Base-by-base conservation (phyloP, 2,797 vertebrate species). In the Danionella dracula region DNA sequence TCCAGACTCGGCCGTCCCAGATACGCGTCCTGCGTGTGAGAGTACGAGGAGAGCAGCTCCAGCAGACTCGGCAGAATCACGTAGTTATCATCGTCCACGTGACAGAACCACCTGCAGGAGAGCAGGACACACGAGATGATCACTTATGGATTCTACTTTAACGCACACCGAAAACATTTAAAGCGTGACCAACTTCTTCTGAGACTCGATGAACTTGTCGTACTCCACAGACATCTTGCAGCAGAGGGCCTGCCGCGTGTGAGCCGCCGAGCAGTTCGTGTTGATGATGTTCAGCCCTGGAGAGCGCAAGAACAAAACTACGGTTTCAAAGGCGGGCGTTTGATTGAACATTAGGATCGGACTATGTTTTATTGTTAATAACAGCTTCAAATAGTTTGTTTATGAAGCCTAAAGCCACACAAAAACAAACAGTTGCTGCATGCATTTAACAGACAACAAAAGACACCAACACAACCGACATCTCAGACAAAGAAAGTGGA, bases 141-240 rank as follows among this genome's bases (percentile, higher is more conserved):
- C 23, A 27, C n/a, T n/a, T n/a, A n/a, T n/a, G n/a, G n/a, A n/a
- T n/a, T n/a, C n/a, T n/a, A n/a, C n/a, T n/a, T n/a, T n/a, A n/a
- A n/a, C n/a, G n/a, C n/a, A n/a, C n/a, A n/a, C n/a, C n/a, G n/a
- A n/a, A n/a, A n/a, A n/a, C n/a, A n/a, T 27, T 27, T 27, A 27
- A 27, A 27, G 23, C n/a, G 9, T 35, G 12, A 53, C 9, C 86
- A 74, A 99, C 96, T 95, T 99, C 70, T 91, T 93, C 70, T 93
- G 92, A 0, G 96, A 99, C 80, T 94, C 92, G 1, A 99, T 91
- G 85, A 98, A 99, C 72, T 93, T 95, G 82, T 99, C 96, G 0
- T 99, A 99, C 72, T 99, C 96, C 78, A 99, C 96, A 0, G 96
- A 92, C 96, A 99, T 99, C 89, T 99, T 99, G 84, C 96, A 99